Evolutionary conservation across 2,797 vertebrate species (phyloP).

Genomic region (Urosaurus nigricauda): DNA sequence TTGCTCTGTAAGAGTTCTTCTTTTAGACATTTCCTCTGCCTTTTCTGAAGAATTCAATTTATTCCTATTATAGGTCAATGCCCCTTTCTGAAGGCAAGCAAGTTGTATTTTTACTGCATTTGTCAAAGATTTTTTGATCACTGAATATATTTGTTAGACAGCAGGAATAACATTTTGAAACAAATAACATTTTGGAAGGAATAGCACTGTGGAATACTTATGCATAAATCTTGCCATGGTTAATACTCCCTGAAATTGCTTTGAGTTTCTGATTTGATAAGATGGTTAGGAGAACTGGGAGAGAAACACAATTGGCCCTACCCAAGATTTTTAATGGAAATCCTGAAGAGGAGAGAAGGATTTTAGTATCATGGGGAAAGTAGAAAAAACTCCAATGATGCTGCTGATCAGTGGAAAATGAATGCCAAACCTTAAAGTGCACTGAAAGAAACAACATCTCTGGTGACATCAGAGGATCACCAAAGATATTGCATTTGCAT

Average conservation of each 20-base stretch:
- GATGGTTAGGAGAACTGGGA: background rate
- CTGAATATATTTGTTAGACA: background rate
- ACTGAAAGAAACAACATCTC: background rate
- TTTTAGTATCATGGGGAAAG: no score
- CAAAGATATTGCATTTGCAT: background rate
- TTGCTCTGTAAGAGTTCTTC: conserved; percentile 11
- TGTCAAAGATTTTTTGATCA: background rate
- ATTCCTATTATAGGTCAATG: background rate
- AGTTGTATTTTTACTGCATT: background rate
- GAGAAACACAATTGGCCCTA: background rate
- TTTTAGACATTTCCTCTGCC: background rate
- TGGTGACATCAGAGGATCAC: background rate
- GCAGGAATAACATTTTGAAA: background rate
- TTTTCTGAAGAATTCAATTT: conserved; percentile 18
- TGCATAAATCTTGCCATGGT: no score
- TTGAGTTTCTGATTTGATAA: background rate
- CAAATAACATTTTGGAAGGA: background rate
- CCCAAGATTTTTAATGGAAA: background rate
- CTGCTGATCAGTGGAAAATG: background rate
- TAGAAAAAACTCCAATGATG: no score
- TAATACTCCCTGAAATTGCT: background rate
- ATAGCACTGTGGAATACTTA: background rate
- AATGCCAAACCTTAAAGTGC: background rate
- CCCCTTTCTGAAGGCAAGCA: background rate
- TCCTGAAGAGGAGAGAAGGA: background rate